These are phyloP conservation scores for Drosophila lacteicornis DNA, from an alignment of 1,140 invertebrate species.

Conservation along the genomic window DNA sequence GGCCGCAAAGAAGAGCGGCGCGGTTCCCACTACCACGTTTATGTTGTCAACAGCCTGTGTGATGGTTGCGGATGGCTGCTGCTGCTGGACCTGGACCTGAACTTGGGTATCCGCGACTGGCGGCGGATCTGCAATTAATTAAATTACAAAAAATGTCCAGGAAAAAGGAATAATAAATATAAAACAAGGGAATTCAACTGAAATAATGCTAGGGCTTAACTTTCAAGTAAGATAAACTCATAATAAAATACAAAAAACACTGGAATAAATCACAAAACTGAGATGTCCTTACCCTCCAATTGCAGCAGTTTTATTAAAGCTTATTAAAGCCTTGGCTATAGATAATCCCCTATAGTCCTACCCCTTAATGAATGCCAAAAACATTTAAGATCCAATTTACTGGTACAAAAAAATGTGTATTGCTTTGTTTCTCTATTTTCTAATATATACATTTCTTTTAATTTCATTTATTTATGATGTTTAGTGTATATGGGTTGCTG, in stretches of 20 bases:
- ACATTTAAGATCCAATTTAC: constrained; percentile 19
- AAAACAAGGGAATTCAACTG: constrained; percentile 3
- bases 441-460: constrained; percentile 10
- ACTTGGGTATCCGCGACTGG: constrained; percentile 2
- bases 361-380: constrained; percentile 1
- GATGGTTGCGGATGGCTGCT: constrained; percentile 29
- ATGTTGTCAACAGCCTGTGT: constrained; percentile 42
- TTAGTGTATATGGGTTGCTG: not conserved
- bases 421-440: constrained; percentile 11
- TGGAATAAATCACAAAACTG: not conserved
- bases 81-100: constrained; percentile 20
- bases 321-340: not conserved
- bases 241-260: not conserved
- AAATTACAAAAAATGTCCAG: constrained; percentile 1
- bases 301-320: not conserved
- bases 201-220: not conserved
- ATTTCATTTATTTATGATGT: not conserved
- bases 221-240: not conserved
- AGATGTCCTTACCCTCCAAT: constrained; percentile 17
- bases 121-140: constrained; percentile 47
- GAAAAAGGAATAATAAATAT: not conserved
- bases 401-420: not conserved
- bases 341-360: not conserved
- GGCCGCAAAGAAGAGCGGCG: constrained; percentile 60
- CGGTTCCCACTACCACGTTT: constrained; percentile 63